phyloP scores from a whole-genome alignment of 2,113 vertebrate genomes.

The Carettochelys insculpta region DNA sequence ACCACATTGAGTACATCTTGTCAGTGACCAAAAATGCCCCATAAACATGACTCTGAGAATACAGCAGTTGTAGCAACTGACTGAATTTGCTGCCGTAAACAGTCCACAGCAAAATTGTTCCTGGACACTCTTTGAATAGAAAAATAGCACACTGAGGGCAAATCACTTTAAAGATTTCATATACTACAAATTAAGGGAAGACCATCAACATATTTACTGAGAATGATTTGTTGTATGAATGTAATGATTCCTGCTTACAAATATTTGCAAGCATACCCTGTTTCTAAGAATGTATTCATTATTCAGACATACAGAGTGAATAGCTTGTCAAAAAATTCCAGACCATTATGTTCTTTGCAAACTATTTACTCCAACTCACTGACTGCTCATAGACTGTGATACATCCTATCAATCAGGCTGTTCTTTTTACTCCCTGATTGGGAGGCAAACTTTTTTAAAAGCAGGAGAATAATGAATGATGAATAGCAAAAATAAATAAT shows the following conservation, averaged over 20 bases:
- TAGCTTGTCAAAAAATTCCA: conserved; percentile 22
- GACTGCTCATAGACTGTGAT: background rate
- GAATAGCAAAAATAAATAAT: background rate
- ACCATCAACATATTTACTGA: background rate
- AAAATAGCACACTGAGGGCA: background rate
- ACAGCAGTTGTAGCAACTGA: background rate
- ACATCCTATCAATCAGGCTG: background rate
- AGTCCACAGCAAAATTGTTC: background rate
- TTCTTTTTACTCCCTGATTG: background rate
- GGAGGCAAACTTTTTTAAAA: background rate
- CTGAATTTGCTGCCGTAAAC: background rate
- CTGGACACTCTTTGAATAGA: background rate
- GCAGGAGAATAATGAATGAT: background rate
- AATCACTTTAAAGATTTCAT: background rate
- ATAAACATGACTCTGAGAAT: background rate
- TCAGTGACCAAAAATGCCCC: background rate
- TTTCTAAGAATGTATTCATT: background rate
- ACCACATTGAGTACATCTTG: background rate
- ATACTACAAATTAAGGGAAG: background rate
- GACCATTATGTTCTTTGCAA: background rate
- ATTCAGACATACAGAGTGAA: background rate
- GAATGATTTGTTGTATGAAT: background rate
- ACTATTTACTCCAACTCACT: background rate
- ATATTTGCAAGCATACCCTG: background rate
- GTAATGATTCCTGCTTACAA: background rate